Evolutionary conservation across 2,113 vertebrate species (phyloP).

Genomic region (Carassius auratus): DNA sequence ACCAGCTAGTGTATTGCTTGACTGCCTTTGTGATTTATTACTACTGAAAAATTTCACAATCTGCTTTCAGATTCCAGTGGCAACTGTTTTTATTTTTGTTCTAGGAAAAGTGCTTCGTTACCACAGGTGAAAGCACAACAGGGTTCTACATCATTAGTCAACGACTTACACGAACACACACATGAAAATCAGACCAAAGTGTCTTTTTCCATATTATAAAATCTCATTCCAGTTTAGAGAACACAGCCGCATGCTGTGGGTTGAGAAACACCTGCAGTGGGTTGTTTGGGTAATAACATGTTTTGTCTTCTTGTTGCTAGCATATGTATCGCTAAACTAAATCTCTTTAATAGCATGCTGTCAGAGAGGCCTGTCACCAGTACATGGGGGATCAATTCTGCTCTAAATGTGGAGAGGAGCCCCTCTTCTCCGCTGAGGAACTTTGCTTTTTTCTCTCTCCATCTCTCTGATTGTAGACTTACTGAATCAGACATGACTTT

Average conservation of each 20-base stretch:
- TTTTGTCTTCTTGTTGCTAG: slow-evolving; percentile 21
- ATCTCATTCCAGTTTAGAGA: neutral
- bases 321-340: slow-evolving; percentile 34
- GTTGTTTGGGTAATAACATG: slow-evolving; percentile 46
- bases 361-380: slow-evolving; percentile 41
- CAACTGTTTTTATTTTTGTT: slow-evolving; percentile 24
- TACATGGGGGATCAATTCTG: slow-evolving; percentile 42
- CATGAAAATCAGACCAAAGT: neutral
- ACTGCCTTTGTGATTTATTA: neutral
- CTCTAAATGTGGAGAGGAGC: neutral
- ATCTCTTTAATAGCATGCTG: slow-evolving; percentile 50
- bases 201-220: slow-evolving; percentile 22
- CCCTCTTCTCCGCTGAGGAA: neutral
- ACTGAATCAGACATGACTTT: neutral
- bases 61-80: neutral
- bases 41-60: neutral
- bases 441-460: neutral
- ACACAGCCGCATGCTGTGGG: neutral
- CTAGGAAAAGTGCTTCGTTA: slow-evolving; percentile 18
- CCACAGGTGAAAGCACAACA: slow-evolving; percentile 11
- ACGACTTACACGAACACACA: neutral
- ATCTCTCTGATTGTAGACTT: slow-evolving; percentile 21
- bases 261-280: slow-evolving; percentile 13
- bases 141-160: slow-evolving; percentile 37
- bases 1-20: no score